These are phyloP conservation scores for Hyaena hyaena DNA, from an alignment of 2,113 vertebrate species.

Conservation along the genomic window DNA sequence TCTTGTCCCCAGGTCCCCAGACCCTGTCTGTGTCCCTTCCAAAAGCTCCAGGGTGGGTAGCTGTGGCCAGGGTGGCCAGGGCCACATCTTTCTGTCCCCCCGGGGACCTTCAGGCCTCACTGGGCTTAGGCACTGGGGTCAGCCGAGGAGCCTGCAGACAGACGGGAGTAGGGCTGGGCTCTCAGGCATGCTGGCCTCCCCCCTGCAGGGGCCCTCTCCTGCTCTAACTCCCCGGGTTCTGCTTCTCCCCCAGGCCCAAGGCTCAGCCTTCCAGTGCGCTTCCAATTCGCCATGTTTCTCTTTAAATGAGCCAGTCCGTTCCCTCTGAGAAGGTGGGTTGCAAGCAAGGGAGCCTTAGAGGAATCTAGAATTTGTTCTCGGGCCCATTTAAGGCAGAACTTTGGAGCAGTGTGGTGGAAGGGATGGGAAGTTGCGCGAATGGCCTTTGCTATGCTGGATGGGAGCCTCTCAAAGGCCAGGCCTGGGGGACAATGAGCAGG, in stretches of 20 bases:
- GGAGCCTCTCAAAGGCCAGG: no score
- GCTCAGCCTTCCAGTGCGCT: neutral
- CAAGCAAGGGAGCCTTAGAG: neutral
- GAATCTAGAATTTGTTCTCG: neutral
- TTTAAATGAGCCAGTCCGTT: neutral
- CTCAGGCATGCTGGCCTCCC: rapidly evolving
- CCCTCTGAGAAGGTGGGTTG: neutral
- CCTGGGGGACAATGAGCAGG: no score
- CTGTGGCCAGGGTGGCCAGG: no score
- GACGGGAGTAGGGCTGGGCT: no score
- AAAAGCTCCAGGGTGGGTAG: neutral
- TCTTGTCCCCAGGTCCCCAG: neutral
- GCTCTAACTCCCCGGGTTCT: neutral
- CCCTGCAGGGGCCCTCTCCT: neutral
- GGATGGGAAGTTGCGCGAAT: no score
- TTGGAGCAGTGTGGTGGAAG: no score
- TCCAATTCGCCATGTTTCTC: neutral
- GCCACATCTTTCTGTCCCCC: neutral
- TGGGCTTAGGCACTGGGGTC: neutral
- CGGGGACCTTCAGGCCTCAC: no score
- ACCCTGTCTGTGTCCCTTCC: neutral
- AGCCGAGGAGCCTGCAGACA: neutral
- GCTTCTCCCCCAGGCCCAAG: neutral
- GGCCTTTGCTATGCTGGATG: no score
- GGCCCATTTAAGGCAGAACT: neutral